Base-by-base conservation (phyloP, 1,140 invertebrate genomes). In the Charaxes varanes region DNA sequence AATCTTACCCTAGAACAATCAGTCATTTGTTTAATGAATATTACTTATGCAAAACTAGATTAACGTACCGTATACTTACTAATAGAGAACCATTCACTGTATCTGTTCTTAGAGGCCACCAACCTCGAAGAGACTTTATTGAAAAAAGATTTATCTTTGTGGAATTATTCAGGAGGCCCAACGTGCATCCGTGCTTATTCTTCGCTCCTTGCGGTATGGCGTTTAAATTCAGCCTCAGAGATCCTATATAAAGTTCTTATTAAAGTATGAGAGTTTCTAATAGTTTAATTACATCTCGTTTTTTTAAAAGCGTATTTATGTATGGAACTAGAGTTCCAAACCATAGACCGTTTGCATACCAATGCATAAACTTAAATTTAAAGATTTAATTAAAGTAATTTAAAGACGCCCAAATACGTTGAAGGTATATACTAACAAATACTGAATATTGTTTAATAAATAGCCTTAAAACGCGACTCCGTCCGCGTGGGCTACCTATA, bases 61-160 rank as follows among this genome's bases (percentile, higher is more conserved):
- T 7, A 14, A 15, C 10, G 21, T 22, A 7, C 2, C 7, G 10
- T 22, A 22, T 31, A 7, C 6, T 2, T 21, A 33, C 8, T 33
- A 16, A 12, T 33, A 13, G 2, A 4, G 6, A 11, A 18, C n/a
- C 14, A 8, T 17, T 14, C 12, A 31, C 15, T 15, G 10, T 8
- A 16, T 6, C 14, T 17, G 21, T 19, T 4, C 38, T 26, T n/a
- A 76, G 24, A 10, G 94, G 94, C 93, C 94, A 97, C 94, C 94
- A 97, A 1, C 92, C 94, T 59, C 88, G 88, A 2, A 90, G 87
- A 24, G 88, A 76, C 57, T 87, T 88, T 15, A 90, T 80, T 70
- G 91, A 90, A 68, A 97, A 97, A 10, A 97, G 78, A 81, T 93
- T 94, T 10, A 95, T 79, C 86, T 86, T 90, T 53, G 65, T 85